These are phyloP conservation scores for Lasioglossum zephyrum DNA, from an alignment of 2,888 invertebrate species.

Conservation along the genomic window DNA sequence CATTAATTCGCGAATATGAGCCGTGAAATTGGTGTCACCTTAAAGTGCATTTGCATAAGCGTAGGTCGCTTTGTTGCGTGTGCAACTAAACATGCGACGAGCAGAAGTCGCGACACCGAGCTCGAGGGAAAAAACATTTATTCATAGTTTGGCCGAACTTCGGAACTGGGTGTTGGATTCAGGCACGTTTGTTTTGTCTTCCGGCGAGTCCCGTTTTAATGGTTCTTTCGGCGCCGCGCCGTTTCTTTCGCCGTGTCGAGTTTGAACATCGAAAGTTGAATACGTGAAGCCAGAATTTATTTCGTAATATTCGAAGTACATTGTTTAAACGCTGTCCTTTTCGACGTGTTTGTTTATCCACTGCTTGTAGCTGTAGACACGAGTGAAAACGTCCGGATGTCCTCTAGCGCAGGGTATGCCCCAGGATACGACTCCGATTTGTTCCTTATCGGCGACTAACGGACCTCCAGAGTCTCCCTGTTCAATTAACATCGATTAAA, in stretches of 20 bases:
- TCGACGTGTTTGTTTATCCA: constrained; percentile 81
- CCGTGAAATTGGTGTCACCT: constrained; percentile 57
- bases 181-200: constrained; percentile 55
- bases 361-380: constrained; percentile 81
- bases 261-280: neutral
- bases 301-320: constrained; percentile 16
- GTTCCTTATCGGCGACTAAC: constrained; percentile 77
- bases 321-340: constrained; percentile 41
- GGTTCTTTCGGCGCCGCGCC: neutral
- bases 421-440: constrained; percentile 85
- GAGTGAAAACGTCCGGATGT: constrained; percentile 84
- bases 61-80: constrained; percentile 19
- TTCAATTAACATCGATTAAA: neutral
- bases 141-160: neutral
- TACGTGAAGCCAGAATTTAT: neutral
- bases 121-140: neutral
- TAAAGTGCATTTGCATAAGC: constrained; percentile 48
- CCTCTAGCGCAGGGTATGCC: constrained; percentile 84
- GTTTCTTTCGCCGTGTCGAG: neutral
- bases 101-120: neutral
- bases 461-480: constrained; percentile 84
- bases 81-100: neutral
- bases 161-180: neutral
- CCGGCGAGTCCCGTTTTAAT: constrained; percentile 9
- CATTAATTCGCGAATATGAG: constrained; percentile 54